Percentiles rank a stretch among this genome's conserved stretches.
phyloP scores from a whole-genome alignment of 1,140 invertebrate species.

The Metopolophium dirhodum region DNA sequence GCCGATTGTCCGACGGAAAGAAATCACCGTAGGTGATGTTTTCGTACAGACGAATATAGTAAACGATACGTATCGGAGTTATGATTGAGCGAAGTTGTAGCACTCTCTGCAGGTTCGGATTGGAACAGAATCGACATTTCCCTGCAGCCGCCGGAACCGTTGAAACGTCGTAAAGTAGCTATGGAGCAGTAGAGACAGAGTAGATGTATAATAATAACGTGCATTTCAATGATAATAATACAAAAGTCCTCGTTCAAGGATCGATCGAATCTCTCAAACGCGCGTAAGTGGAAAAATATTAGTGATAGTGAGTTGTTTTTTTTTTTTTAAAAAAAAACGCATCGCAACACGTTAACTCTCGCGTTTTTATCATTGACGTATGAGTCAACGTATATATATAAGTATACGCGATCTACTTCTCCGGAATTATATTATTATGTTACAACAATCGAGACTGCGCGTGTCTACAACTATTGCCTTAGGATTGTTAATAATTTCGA shows the following conservation, averaged over 20 bases:
- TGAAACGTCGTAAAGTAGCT: not conserved
- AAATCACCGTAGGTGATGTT: not conserved
- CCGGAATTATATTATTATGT: slow-evolving; percentile 1
- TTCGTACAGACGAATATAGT: not conserved
- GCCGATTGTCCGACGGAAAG: not conserved
- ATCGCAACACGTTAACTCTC: not conserved
- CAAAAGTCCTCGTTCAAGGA: not conserved
- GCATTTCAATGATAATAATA: not conserved
- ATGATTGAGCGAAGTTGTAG: no score
- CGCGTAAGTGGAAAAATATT: not conserved
- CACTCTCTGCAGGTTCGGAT: not conserved
- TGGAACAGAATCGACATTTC: not conserved
- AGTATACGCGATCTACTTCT: not conserved
- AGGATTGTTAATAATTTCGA: slow-evolving; percentile 1
- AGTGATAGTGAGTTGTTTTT: not conserved
- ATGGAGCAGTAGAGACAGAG: not conserved
- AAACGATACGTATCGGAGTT: not conserved
- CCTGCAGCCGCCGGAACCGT: not conserved
- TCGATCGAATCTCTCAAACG: not conserved
- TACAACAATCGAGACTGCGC: not conserved
- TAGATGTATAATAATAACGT: not conserved
- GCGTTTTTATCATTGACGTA: not conserved
- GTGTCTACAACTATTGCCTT: not conserved
- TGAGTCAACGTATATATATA: no score
- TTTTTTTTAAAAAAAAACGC: not conserved